Percentiles rank a stretch among this genome's conserved stretches.
These are phyloP conservation scores for Rhynchopsitta pachyrhyncha DNA, from an alignment of 2,113 vertebrate species.

Conservation along the genomic window DNA sequence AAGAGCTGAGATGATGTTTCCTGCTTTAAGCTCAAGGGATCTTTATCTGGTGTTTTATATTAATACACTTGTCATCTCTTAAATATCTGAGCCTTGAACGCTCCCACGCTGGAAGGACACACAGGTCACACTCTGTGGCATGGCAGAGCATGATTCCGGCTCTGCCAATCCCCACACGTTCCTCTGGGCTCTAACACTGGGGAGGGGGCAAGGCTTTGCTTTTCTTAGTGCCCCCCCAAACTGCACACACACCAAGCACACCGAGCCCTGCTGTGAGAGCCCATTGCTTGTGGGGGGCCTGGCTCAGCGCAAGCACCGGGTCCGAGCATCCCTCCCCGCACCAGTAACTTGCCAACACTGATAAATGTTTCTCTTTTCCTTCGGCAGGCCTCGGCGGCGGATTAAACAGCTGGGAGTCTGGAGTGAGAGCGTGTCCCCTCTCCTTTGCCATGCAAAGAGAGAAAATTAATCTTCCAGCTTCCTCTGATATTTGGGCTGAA, in stretches of 20 bases:
- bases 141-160: accelerated
- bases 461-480: slow-evolving; percentile 74
- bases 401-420: slow-evolving; percentile 64
- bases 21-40: slow-evolving; percentile 50
- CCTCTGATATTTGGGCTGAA: slow-evolving; percentile 74
- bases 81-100: neutral
- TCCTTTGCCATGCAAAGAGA: slow-evolving; percentile 69
- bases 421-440: slow-evolving; percentile 15
- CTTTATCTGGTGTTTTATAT: slow-evolving; percentile 14
- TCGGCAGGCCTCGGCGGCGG: neutral
- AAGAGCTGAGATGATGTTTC: slow-evolving; percentile 20
- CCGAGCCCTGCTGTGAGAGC: neutral
- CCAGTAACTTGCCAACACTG: neutral
- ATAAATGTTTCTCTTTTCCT: slow-evolving; percentile 20
- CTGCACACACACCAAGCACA: accelerated
- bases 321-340: neutral
- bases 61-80: slow-evolving; percentile 46
- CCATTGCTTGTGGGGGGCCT: neutral
- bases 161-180: neutral
- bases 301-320: neutral
- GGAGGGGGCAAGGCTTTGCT: neutral
- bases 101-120: neutral
- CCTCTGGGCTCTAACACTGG: neutral
- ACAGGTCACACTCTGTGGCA: neutral
- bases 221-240: neutral